Evolutionary conservation across 1,140 invertebrate species (phyloP), one percentile per base, ranked within the genome.

Genomic region (Idris sp.): DNA sequence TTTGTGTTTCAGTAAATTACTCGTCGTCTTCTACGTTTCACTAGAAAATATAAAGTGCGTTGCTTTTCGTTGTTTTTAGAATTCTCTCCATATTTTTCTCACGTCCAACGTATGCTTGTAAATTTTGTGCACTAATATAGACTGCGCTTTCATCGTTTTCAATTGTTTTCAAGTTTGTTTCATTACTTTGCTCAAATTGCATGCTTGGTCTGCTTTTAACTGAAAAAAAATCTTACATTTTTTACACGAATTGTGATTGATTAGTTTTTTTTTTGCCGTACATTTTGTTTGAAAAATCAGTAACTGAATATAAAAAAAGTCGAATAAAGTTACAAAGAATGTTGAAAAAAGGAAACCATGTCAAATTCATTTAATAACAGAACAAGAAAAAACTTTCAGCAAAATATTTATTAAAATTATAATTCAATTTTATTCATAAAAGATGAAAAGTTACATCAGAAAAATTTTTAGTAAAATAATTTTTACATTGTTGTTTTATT

Each of bases 151-250:
- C 16, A 43, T 43, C 15, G n/a, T 43, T 41, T 54, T n/a, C 26
- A 41, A 54, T 41, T 54, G 51, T 54, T 54, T 41, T 13, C 6
- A n/a, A 30, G 2, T 54, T 43, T 41, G n/a, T 31, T 54, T 41
- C 38, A 19, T 35, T 38, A 31, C 3, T 11, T 54, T 26, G 7
- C 8, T n/a, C 11, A 26, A 14, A 11, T n/a, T 11, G n/a, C 2
- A 9, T 30, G 6, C 5, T 9, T 9, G 9, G 2, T 30, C 28
- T 4, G 5, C 33, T 15, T 36, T 36, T 16, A 36, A 33, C 2
- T 10, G 31, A 5, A 10, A 33, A 33, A n/a, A n/a, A n/a, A n/a
- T n/a, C n/a, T n/a, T n/a, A n/a, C n/a, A n/a, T n/a, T 33, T 10
- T 11, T 10, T 33, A 33, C 31, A 11, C 31, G n/a, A n/a, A n/a